Conservation (phyloP, 2,797 vertebrate genomes). For the Danionella dracula region DNA sequence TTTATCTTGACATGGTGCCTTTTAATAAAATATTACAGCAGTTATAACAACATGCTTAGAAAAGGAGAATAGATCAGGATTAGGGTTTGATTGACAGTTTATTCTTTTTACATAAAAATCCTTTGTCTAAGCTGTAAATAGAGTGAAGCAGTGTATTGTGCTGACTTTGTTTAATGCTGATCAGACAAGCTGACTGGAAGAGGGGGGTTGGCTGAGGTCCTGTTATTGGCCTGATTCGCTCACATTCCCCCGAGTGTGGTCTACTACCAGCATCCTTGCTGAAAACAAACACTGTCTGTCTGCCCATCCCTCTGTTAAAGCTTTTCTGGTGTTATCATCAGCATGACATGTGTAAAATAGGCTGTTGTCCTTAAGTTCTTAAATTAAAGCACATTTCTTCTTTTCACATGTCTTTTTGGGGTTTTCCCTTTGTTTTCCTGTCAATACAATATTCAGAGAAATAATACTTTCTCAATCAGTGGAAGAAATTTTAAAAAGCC, state of each 20-base stretch:
- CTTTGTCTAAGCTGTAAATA: slow-evolving; percentile 27
- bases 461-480: too few species aligned
- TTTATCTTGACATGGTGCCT: background rate
- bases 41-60: background rate
- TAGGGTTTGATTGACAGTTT: slow-evolving; percentile 17
- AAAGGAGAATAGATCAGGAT: background rate
- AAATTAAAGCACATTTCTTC: too few species aligned
- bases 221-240: slow-evolving; percentile 69
- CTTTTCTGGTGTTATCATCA: slow-evolving; percentile 12
- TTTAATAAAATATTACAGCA: background rate
- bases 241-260: slow-evolving; percentile 58
- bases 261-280: slow-evolving; percentile 42
- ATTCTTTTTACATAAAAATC: background rate
- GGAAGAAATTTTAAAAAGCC: too few species aligned
- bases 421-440: too few species aligned
- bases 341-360: slow-evolving; percentile 23
- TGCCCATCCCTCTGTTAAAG: slow-evolving; percentile 45
- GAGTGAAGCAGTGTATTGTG: slow-evolving; percentile 36
- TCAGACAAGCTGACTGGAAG: slow-evolving; percentile 63
- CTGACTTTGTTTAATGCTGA: slow-evolving; percentile 59
- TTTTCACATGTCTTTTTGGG: background rate
- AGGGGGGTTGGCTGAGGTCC: slow-evolving; percentile 47
- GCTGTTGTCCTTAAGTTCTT: background rate
- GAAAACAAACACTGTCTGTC: slow-evolving; percentile 27
- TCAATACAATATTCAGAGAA: too few species aligned